Conservation (phyloP, 2,113 vertebrate genomes). For the Cygnus buccinator region DNA sequence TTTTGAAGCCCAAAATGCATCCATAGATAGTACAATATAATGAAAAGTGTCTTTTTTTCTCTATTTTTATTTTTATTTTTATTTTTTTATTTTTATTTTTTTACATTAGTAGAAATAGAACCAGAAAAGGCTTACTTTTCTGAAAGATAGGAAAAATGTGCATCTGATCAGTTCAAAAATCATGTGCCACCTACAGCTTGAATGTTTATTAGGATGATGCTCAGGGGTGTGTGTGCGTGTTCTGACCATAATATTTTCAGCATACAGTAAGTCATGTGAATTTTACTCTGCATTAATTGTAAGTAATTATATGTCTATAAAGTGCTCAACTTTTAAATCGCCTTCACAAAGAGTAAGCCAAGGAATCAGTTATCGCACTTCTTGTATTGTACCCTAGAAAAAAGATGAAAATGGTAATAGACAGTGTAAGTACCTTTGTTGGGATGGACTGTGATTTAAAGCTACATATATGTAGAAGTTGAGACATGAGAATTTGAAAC, state of each 20-base stretch:
- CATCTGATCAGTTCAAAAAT: background rate
- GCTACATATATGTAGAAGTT: background rate
- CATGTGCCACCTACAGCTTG: background rate
- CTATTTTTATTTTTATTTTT: no score
- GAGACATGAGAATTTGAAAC: background rate
- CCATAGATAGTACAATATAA: background rate
- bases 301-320: background rate
- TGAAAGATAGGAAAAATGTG: background rate
- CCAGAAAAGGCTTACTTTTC: background rate
- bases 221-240: rapidly evolving
- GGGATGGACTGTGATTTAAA: background rate
- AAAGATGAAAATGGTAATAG: background rate
- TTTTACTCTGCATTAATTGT: background rate
- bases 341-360: background rate
- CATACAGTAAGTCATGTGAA: background rate
- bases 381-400: background rate
- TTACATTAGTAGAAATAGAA: background rate
- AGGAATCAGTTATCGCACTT: background rate
- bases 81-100: no score
- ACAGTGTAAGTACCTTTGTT: background rate
- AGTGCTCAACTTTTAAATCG: background rate
- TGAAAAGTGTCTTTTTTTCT: background rate
- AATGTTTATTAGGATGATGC: background rate
- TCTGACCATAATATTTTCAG: background rate
- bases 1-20: background rate